Evolutionary conservation across 2,113 vertebrate genomes (phyloP).

Genomic region (Tretioscincus oriximinensis): DNA sequence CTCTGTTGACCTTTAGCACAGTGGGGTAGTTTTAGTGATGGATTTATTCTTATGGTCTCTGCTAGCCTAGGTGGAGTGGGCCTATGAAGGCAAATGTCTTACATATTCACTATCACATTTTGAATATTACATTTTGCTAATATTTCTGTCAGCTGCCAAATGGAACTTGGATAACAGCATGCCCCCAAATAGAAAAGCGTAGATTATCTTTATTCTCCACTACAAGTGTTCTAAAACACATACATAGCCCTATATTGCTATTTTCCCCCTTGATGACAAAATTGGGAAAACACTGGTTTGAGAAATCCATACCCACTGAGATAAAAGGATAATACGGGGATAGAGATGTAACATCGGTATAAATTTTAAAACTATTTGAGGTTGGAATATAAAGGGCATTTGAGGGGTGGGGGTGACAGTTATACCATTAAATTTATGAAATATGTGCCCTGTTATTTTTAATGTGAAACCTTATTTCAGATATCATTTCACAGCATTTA

Average conservation of each 20-base stretch:
- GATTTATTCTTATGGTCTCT: constrained; percentile 53
- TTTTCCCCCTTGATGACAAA: neutral
- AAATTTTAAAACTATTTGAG: neutral
- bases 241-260: neutral
- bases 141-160: constrained; percentile 1
- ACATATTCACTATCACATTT: constrained; percentile 13
- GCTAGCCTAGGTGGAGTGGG: constrained; percentile 59
- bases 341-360: neutral
- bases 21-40: constrained; percentile 33
- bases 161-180: neutral
- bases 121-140: constrained; percentile 16
- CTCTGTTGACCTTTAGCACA: constrained; percentile 64
- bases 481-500: too few species aligned
- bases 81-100: constrained; percentile 29
- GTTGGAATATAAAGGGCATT: neutral
- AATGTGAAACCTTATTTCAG: too few species aligned
- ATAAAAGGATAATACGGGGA: neutral
- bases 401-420: neutral
- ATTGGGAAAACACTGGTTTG: neutral
- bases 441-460: too few species aligned
- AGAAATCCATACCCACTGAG: neutral
- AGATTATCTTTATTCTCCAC: neutral
- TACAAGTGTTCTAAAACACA: neutral
- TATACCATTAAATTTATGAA: neutral
- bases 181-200: neutral